Conservation (phyloP, 2,797 vertebrate genomes). For the Ataeniobius toweri region DNA sequence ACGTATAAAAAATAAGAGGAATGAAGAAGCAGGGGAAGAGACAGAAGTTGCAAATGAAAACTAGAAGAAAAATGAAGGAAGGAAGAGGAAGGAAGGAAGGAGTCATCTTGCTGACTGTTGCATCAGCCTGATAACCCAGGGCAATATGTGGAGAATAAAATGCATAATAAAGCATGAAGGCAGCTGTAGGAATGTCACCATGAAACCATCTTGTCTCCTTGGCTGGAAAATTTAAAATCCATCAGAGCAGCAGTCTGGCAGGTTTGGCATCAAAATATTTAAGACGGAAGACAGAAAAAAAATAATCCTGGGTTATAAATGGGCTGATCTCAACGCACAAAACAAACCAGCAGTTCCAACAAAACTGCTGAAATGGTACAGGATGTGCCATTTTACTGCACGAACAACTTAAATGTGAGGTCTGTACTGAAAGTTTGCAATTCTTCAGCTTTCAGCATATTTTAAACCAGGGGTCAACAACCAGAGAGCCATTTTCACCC, state of each 20-base stretch:
- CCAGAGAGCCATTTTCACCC: no score
- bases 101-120: constrained; percentile 66
- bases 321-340: not conserved
- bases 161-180: constrained; percentile 62
- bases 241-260: constrained; percentile 53
- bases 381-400: not conserved
- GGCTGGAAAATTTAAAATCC: constrained; percentile 51
- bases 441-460: not conserved
- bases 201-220: constrained; percentile 70
- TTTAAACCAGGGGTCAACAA: not conserved
- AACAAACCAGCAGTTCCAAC: not conserved
- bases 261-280: constrained; percentile 23
- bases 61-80: constrained; percentile 23
- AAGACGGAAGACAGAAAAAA: constrained; percentile 2
- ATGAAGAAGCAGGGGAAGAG: constrained; percentile 9
- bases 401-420: not conserved
- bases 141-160: constrained; percentile 75
- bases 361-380: not conserved
- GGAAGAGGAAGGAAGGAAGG: constrained; percentile 32
- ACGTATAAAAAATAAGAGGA: not conserved
- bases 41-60: constrained; percentile 19
- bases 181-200: constrained; percentile 57
- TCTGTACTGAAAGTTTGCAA: not conserved
- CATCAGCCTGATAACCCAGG: constrained; percentile 68
- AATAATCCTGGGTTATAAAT: constrained; percentile 43